Conservation (phyloP, 2,888 invertebrate genomes). For the Neoitamus cyanurus region DNA sequence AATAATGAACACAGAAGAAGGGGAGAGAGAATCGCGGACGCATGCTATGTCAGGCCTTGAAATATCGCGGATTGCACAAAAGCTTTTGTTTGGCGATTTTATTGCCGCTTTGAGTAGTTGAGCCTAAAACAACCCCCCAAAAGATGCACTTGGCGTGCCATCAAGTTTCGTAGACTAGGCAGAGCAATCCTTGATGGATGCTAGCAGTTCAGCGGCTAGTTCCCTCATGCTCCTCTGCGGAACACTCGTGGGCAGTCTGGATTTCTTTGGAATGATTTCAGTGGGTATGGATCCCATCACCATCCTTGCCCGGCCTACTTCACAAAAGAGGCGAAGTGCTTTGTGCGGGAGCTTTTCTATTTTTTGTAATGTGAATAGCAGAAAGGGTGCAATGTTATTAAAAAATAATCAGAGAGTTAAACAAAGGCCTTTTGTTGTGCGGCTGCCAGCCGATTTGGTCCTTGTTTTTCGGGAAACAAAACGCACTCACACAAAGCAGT, state of each 20-base stretch:
- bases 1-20: not conserved
- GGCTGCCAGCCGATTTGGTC: slow-evolving; percentile 42
- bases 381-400: slow-evolving; percentile 42
- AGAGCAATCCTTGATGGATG: too few relatives aligned
- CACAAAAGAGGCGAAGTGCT: not conserved
- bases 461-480: slow-evolving; percentile 26
- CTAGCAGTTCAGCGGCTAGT: not conserved
- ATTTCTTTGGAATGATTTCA: not conserved
- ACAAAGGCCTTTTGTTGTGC: slow-evolving; percentile 38
- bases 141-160: not conserved
- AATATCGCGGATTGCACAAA: not conserved
- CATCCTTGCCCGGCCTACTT: not conserved
- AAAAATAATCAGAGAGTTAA: slow-evolving; percentile 45
- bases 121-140: not conserved
- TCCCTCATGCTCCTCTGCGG: not conserved
- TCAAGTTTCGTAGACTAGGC: not conserved
- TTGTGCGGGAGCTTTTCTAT: slow-evolving; percentile 23
- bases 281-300: not conserved
- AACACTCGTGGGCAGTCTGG: not conserved
- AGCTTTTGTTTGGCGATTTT: slow-evolving; percentile 4
- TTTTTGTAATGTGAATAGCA: slow-evolving; percentile 27
- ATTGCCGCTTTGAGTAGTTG: not conserved
- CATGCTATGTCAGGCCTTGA: not conserved
- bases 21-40: not conserved
- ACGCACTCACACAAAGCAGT: slow-evolving; percentile 4